Evolutionary conservation across 2,113 vertebrate genomes (phyloP), one percentile per base, ranked within the genome.

Genomic region (Chitala chitala): DNA sequence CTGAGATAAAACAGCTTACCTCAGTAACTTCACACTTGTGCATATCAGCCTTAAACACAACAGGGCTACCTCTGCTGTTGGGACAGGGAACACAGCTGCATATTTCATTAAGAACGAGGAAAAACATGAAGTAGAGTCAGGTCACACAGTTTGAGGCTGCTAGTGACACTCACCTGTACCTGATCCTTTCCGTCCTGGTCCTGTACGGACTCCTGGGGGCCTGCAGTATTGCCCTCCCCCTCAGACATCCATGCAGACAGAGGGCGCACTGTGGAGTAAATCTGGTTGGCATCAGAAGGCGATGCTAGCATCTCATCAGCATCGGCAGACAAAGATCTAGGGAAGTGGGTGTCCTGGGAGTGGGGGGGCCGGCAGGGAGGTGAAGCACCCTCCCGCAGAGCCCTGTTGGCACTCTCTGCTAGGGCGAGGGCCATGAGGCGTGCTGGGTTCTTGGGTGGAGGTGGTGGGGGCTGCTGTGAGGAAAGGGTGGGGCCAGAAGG

Each of bases 381-480:
- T 55, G 69, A 79, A 56, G 73, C 78, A 3, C 81, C 85, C 80
- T 90, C 88, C 38, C 89, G 83, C 5, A 86, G 83, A 5, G 88
- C 92, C 73, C 88, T 89, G 81, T 92, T 91, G 54, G 92, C 92
- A 42, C 86, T 90, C 81, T 92, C 92, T 8, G 89, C 89, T 77
- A 93, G 84, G 36, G 88, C 90, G 59, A 93, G 78, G 3, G 91
- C 91, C 91, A 93, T 92, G 63, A 92, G 84, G 1, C 92, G 87
- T 4, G 92, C 91, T 44, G 92, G 89, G 74, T 93, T 90, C 73
- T 93, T 92, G 15, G 91, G 91, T 2, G 90, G 90, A 0, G 92
- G 90, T 3, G 91, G 89, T 0, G 92, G 92, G 0, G 90, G 90
- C 29, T 89, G 84, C 0, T 91, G 90, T 79, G 74, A 87, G n/a